These are phyloP conservation scores for Tethya wilhelma DNA, from an alignment of 37 sponge, comb jelly and placozoan species.

Conservation along the genomic window DNA sequence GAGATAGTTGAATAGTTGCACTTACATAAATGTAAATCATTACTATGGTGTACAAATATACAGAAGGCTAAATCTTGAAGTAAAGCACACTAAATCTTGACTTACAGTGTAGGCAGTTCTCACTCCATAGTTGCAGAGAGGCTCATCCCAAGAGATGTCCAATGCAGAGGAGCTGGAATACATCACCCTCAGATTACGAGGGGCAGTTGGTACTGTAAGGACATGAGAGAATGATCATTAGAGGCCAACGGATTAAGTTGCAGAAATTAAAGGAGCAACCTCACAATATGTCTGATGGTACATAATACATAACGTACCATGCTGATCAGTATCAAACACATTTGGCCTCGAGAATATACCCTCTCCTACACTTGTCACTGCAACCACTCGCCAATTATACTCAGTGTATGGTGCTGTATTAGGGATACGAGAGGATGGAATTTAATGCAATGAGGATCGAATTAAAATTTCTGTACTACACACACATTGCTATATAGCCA, in stretches of 20 bases:
- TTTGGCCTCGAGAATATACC: constrained; percentile 31
- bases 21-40: too few species aligned
- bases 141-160: constrained; percentile 13
- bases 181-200: neutral
- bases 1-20: too few species aligned
- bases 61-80: too few species aligned
- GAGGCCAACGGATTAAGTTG: too few species aligned
- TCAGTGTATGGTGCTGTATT: constrained; percentile 42
- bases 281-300: too few species aligned
- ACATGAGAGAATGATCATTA: too few species aligned
- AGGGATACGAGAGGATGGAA: neutral
- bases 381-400: constrained; percentile 35
- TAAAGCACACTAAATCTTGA: neutral
- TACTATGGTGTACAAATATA: too few species aligned
- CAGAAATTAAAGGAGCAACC: too few species aligned
- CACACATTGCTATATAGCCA: too few species aligned
- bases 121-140: constrained; percentile 35
- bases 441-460: too few species aligned
- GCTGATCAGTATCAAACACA: constrained; percentile 22
- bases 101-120: constrained; percentile 37
- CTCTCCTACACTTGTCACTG: constrained; percentile 17
- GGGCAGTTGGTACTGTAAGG: constrained; percentile 2
- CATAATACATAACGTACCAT: neutral
- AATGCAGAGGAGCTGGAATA: constrained; percentile 27
- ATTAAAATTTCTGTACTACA: too few species aligned